Evolutionary conservation across 1,140 invertebrate species (phyloP), one percentile per base, ranked within the genome.

Genomic region (Nomia melanderi): DNA sequence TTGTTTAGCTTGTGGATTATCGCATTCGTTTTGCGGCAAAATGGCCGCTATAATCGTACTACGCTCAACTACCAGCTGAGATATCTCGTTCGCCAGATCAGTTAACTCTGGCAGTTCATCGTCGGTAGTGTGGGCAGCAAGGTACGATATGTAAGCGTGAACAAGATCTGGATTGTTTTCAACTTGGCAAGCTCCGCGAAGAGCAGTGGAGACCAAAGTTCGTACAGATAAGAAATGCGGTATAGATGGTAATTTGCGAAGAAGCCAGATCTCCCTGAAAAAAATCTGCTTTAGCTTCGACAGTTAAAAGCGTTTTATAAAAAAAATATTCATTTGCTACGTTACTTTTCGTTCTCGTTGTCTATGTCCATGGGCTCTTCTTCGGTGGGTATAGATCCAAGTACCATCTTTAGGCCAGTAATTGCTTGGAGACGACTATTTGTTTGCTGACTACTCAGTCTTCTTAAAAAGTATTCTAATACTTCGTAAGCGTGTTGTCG

Each of bases 31-130:
- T 11, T 94, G 93, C 1, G 97, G 97, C 25, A 98, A 91, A 70
- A 99, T 96, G 64, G 96, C 95, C 41, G 95, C 95, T 57, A 98
- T 96, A 75, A 99, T 96, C 8, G 96, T 97, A 78, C 96, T 96
- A n/a, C 98, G 93, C 90, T 99, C 98, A 23, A 99, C 98, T 63
- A 99, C 96, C 57, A 99, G 92, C 83, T 98, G 97, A 3, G 97
- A 96, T 84, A 99, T 95, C 89, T 99, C 98, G 90, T 96, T 93
- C 0, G 95, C 94, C 27, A 95, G 89, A 77, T 95, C 95, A 20
- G 93, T 93, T 81, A 95, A 90, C 67, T 95, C 95, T 5, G 93
- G 94, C 1, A 95, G 92, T 9, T 94, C 93, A 85, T 95, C 94
- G 53, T 95, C 93, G 0, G 93, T 90, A 0, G 95, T 95, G 91